Base-by-base conservation (phyloP, 2,113 vertebrate species). In the Lathamus discolor region DNA sequence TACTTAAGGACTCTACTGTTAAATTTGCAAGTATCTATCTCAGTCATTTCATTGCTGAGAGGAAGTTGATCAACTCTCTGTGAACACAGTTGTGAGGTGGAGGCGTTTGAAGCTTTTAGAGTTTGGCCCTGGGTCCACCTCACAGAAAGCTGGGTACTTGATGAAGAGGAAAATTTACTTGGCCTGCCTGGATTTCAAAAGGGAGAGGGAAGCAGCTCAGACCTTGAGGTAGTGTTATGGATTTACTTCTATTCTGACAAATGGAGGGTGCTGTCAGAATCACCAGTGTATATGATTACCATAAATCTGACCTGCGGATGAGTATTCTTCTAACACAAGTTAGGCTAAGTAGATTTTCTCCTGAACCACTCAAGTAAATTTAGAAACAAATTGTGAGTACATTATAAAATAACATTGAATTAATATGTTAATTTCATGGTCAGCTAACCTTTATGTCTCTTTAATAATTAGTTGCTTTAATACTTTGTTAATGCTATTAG, bases 391-490 rank as follows among this genome's bases (percentile, higher is more conserved):
- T 68, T 46, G 73, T 70, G 43, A 96, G 78, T 69, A 51, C 63
- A 86, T 85, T 77, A 85, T 72, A 83, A 93, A 86, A 86, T 88
- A 90, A 87, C 55, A 95, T 31, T 96, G 88, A 95, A 95, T 96
- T 96, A 95, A 43, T 85, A 89, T 72, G 83, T 77, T 96, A 52
- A 96, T 96, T 97, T 97, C 94, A 97, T 3, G 81, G 93, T 33
- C 70, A 92, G 93, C 94, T 97, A 95, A 90, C 91, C 92, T 96
- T 95, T 85, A 94, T 20, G 23, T 76, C 90, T 87, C 72, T 93
- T 88, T 68, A 94, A 88, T 95, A 96, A 93, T 92, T 89, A 51
- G 93, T 93, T 93, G 81, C 86, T 77, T 89, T 88, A 93, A 92
- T 96, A 92, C 74, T 80, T 91, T 86, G 68, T 69, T 94, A 97